Base-by-base conservation (phyloP, 1,140 invertebrate genomes). In the Rhagoletis pomonella region DNA sequence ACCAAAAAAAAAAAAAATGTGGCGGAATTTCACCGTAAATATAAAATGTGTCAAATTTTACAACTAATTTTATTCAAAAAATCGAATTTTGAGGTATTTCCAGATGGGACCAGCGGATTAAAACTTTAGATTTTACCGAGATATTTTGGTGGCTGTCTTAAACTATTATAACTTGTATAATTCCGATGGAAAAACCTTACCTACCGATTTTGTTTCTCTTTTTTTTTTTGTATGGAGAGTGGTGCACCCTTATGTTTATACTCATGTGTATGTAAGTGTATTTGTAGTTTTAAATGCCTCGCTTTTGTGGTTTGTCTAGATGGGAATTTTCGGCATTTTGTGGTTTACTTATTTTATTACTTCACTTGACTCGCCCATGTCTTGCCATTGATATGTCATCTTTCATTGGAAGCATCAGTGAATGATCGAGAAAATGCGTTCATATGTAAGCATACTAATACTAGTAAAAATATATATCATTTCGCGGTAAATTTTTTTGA, bases 361-460 rank as follows among this genome's bases (percentile, higher is more conserved):
- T 55, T 59, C 12, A 59, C 3, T 14, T 62, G 19, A 14, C 19
- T 85, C 81, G 58, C 55, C 58, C 14, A 62, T 86, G 12, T 86
- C 19, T 42, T 62, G 85, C 17, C n/a, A 86, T 86, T 86, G 39
- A 86, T 86, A 62, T 86, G 58, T 42, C 58, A 62, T 86, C 5
- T 62, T 58, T 12, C n/a, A 59, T 58, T 85, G 50, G 59, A 39
- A 19, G 19, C 17, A 86, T 42, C 59, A n/a, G 17, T 42, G 5
- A 42, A 12, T 50, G 17, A 47, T 50, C 2, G 7, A n/a, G 5
- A 55, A 1, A 62, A 14, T 62, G 60, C 29, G 29, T 29, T 29
- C 29, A 29, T 29, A 55, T 14, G 4, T 17, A 19, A 19, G 14
- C 50, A 55, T 3, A 47, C 44, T 44, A 10, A 47, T 17, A 6